Evolutionary conservation across 2,888 invertebrate genomes (phyloP).

Genomic region (Julus scandinavius): DNA sequence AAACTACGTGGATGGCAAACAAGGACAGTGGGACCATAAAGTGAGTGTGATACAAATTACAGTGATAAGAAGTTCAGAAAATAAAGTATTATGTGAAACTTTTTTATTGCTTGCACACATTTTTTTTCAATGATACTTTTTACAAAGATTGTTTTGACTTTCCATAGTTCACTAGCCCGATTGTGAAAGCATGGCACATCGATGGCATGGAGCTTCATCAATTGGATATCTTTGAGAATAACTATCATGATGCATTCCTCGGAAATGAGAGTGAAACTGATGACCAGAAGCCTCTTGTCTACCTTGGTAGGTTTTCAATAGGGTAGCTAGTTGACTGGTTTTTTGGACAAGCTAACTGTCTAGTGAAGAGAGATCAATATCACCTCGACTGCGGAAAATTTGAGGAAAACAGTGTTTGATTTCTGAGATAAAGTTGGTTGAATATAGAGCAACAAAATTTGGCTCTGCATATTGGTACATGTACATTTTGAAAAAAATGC

Average conservation of each 20-base stretch:
- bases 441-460: no score
- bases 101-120: no score
- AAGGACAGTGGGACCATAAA: constrained; percentile 80
- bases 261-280: not conserved
- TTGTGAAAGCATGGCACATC: constrained; percentile 89
- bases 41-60: constrained; percentile 66
- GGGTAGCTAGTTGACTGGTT: not conserved
- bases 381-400: no score
- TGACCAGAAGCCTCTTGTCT: not conserved
- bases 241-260: constrained; percentile 25
- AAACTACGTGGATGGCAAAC: constrained; percentile 71
- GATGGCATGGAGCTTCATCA: constrained; percentile 74
- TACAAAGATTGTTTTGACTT: constrained; percentile 57
- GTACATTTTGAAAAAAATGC: no score
- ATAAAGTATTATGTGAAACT: no score
- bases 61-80: not conserved
- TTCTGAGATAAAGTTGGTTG: no score
- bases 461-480: no score
- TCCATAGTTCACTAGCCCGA: constrained; percentile 82
- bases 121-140: no score
- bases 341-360: not conserved
- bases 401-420: no score
- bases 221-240: constrained; percentile 77
- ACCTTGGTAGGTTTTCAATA: constrained; percentile 28
- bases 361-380: no score